Evolutionary conservation across 2,113 vertebrate genomes (phyloP).

Genomic region (Ceuthmochares aereus): DNA sequence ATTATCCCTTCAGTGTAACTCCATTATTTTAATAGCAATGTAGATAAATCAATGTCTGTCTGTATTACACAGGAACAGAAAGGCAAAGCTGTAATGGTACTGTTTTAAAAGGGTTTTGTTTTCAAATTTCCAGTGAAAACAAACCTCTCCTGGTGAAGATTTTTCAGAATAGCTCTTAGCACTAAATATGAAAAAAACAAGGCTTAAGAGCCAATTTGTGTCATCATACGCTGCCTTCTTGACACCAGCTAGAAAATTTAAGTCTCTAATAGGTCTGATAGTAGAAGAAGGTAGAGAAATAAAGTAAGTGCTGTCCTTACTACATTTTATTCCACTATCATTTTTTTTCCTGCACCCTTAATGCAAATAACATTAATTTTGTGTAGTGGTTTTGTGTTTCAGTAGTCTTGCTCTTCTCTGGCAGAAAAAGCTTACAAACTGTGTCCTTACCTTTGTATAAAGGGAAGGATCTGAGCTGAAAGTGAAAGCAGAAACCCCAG

Average conservation of each 20-base stretch:
- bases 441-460: neutral
- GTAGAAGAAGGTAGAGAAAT: neutral
- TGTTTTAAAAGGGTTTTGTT: neutral
- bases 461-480: neutral
- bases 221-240: neutral
- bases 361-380: neutral
- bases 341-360: neutral
- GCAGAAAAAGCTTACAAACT: neutral
- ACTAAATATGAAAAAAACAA: neutral
- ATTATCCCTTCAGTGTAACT: neutral
- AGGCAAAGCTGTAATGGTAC: neutral
- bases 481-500: neutral
- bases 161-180: neutral
- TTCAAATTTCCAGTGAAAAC: neutral
- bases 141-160: neutral
- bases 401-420: neutral
- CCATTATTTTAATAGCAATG: neutral
- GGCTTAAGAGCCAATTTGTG: neutral
- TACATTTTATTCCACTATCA: neutral
- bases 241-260: neutral
- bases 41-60: neutral
- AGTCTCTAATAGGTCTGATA: neutral
- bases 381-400: neutral
- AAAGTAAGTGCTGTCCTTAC: neutral
- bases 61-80: neutral